These are phyloP conservation scores for Campylomormyrus numenius DNA, from an alignment of 2,113 vertebrate species.

Conservation along the genomic window DNA sequence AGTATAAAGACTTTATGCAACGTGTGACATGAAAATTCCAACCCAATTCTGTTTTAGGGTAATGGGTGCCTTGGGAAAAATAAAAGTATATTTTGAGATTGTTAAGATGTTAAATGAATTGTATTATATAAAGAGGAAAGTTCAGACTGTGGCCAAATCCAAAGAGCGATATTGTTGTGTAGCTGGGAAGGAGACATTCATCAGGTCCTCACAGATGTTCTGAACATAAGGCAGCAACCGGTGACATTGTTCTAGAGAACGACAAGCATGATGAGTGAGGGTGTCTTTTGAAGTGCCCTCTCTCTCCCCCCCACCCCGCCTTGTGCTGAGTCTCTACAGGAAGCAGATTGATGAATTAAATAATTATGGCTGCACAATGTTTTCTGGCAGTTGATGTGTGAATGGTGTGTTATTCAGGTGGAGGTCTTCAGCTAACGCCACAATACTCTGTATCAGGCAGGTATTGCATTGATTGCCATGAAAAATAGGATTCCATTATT, in stretches of 20 bases:
- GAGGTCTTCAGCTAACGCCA: not conserved
- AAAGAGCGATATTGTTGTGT: not conserved
- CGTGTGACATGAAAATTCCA: not conserved
- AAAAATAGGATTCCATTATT: not conserved
- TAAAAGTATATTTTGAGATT: not conserved
- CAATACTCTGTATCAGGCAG: not conserved
- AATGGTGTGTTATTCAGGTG: not conserved
- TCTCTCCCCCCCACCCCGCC: not conserved
- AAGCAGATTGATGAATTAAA: not conserved
- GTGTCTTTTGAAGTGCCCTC: not conserved
- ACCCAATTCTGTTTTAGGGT: not conserved
- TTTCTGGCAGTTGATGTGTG: not conserved
- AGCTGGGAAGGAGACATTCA: not conserved
- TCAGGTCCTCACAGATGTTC: constrained; percentile 1
- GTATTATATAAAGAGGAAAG: not conserved
- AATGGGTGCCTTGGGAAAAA: not conserved
- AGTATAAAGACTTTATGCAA: not conserved
- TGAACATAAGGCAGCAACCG: not conserved
- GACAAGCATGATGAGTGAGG: not conserved
- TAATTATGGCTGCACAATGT: not conserved
- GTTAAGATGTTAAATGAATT: not conserved
- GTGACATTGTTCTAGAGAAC: not conserved
- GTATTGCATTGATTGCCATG: not conserved
- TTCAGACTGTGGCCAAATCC: not conserved
- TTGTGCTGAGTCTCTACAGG: not conserved